Conservation (phyloP, 2,113 vertebrate genomes). For the Theristicus caerulescens region DNA sequence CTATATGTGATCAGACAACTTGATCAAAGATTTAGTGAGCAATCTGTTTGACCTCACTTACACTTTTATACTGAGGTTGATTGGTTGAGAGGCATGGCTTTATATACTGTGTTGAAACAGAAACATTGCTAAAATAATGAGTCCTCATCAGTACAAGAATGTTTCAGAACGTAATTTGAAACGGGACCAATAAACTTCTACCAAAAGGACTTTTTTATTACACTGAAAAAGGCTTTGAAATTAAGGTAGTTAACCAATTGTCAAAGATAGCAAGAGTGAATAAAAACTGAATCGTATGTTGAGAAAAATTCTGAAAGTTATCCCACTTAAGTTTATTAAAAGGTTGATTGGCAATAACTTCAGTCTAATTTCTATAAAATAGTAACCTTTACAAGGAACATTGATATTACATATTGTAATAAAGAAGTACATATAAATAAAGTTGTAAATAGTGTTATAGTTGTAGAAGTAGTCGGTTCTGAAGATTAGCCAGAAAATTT, state of each 20-base stretch:
- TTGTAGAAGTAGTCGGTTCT: slow-evolving; percentile 51
- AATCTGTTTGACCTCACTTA: slow-evolving; percentile 67
- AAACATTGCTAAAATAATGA: slow-evolving; percentile 52
- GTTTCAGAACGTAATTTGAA: slow-evolving; percentile 57
- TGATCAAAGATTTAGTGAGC: slow-evolving; percentile 64
- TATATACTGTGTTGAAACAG: slow-evolving; percentile 67
- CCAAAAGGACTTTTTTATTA: slow-evolving; percentile 65
- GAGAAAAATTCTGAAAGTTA: slow-evolving; percentile 53
- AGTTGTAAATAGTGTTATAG: slow-evolving; percentile 56
- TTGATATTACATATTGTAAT: slow-evolving; percentile 70
- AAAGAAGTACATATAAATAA: slow-evolving; percentile 64
- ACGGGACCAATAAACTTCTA: slow-evolving; percentile 62
- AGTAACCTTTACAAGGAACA: slow-evolving; percentile 68
- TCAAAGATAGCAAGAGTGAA: slow-evolving; percentile 11
- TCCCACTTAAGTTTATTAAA: slow-evolving; percentile 56
- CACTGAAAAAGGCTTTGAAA: slow-evolving; percentile 39
- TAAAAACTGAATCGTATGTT: not conserved
- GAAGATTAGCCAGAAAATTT: slow-evolving; percentile 42
- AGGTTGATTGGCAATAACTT: slow-evolving; percentile 67
- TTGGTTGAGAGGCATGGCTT: slow-evolving; percentile 68
- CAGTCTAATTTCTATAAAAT: slow-evolving; percentile 64
- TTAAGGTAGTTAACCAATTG: slow-evolving; percentile 43
- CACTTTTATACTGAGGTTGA: slow-evolving; percentile 68
- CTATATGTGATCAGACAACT: slow-evolving; percentile 44
- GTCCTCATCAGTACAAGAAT: slow-evolving; percentile 49